Conservation (phyloP, 2,113 vertebrate genomes). For the Axis porcinus region DNA sequence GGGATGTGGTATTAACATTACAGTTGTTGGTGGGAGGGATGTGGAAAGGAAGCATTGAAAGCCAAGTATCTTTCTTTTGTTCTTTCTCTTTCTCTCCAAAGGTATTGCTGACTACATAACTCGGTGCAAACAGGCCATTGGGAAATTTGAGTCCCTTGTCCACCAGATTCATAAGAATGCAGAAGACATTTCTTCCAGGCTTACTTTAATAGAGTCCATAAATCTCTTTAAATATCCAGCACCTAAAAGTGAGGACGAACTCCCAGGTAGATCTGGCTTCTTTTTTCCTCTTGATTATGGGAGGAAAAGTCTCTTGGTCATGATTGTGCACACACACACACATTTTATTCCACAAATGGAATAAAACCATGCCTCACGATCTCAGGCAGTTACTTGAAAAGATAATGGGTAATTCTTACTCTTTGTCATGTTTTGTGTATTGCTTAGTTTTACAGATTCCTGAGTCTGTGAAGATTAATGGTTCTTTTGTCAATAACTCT, state of each 20-base stretch:
- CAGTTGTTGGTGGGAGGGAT: background rate
- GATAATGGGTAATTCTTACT: background rate
- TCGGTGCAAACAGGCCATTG: conserved; percentile 79
- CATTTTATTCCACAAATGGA: no score
- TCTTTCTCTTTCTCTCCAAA: conserved; percentile 64
- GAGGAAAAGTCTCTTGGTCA: background rate
- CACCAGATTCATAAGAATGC: conserved; percentile 88
- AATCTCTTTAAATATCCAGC: conserved; percentile 89
- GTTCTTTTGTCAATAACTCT: no score
- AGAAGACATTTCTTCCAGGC: conserved; percentile 83
- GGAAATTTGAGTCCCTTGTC: conserved; percentile 89
- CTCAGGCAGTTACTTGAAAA: background rate
- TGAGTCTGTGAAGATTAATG: background rate
- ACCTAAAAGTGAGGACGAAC: conserved; percentile 65
- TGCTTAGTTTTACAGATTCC: background rate
- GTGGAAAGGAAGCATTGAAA: background rate
- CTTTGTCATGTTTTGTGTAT: background rate
- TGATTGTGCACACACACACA: background rate
- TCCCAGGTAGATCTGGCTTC: conserved; percentile 83
- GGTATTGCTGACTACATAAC: conserved; percentile 88
- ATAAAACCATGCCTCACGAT: background rate
- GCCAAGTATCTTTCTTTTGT: background rate
- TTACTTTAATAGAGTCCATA: conserved; percentile 83
- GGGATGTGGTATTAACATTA: fast-evolving
- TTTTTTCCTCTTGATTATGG: background rate